A percentile compares a stretch with the other conserved stretches of the same genome.
phyloP scores from a whole-genome alignment of 2,113 vertebrate genomes.

The Misgurnus anguillicaudatus region DNA sequence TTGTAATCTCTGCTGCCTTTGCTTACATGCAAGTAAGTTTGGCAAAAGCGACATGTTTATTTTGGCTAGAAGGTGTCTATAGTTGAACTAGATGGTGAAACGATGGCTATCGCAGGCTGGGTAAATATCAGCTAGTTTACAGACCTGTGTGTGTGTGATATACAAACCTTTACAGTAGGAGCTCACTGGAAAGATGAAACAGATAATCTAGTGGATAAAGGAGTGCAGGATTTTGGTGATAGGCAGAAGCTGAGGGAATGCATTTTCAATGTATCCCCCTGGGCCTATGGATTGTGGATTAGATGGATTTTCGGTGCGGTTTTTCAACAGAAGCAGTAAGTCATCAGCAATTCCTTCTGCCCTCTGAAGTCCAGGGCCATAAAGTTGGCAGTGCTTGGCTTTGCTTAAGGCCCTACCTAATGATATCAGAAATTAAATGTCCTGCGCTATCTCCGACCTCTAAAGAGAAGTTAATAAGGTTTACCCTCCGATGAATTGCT shows the following conservation, averaged over 20 bases:
- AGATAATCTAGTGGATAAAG: slow-evolving; percentile 61
- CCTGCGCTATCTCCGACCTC: slow-evolving; percentile 5
- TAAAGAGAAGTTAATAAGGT: slow-evolving; percentile 20
- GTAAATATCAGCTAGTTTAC: not conserved
- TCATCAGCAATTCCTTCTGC: slow-evolving; percentile 54
- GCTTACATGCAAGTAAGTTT: no score
- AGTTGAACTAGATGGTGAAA: no score
- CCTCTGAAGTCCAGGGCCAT: slow-evolving; percentile 48
- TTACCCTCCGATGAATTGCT: slow-evolving; percentile 16
- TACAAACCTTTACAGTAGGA: slow-evolving; percentile 46
- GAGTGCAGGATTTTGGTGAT: slow-evolving; percentile 1
- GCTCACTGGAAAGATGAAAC: slow-evolving; percentile 62
- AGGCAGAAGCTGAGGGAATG: slow-evolving; percentile 10
- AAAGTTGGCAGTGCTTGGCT: slow-evolving; percentile 28
- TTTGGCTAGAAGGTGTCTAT: no score
- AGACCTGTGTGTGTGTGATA: not conserved
- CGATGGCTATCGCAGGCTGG: no score
- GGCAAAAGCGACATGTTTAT: no score
- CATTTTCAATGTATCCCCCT: slow-evolving; percentile 20
- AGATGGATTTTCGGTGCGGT: slow-evolving; percentile 62
- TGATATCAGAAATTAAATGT: slow-evolving; percentile 10
- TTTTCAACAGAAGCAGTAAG: slow-evolving; percentile 55
- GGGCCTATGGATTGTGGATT: slow-evolving; percentile 59
- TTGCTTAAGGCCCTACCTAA: slow-evolving; percentile 43
- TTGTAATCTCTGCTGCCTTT: no score